These are phyloP conservation scores for Chromoteleia sp. DNA, from an alignment of 2,888 invertebrate species.

Conservation along the genomic window DNA sequence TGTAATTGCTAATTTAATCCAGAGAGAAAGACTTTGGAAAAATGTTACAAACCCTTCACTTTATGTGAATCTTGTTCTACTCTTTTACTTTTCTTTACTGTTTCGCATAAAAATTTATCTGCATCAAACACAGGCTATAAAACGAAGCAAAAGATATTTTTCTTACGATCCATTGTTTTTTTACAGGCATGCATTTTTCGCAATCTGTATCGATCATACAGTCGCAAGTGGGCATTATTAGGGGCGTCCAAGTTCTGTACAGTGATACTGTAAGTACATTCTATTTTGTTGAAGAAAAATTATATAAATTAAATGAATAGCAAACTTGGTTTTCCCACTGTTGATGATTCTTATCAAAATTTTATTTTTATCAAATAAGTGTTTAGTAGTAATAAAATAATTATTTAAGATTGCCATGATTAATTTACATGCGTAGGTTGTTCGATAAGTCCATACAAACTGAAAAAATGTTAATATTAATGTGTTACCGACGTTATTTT, in stretches of 20 bases:
- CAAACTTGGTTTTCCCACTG: background rate
- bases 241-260: constrained; percentile 98
- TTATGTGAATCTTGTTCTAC: background rate
- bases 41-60: background rate
- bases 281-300: background rate
- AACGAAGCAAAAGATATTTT: constrained; percentile 16
- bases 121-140: constrained; percentile 2
- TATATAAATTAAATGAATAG: background rate
- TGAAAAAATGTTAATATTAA: no score
- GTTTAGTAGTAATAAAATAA: no score
- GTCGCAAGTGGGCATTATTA: constrained; percentile 97
- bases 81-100: background rate
- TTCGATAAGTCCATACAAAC: no score
- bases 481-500: no score
- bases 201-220: constrained; percentile 98
- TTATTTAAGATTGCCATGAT: no score
- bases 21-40: background rate
- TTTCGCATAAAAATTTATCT: constrained; percentile 18
- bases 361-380: no score
- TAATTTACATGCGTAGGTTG: no score
- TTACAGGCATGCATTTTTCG: constrained; percentile 98
- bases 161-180: constrained; percentile 73
- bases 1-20: background rate
- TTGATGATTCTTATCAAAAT: background rate
- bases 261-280: constrained; percentile 92